Base-by-base conservation (phyloP, 2,113 vertebrate species). In the Trinectes maculatus region DNA sequence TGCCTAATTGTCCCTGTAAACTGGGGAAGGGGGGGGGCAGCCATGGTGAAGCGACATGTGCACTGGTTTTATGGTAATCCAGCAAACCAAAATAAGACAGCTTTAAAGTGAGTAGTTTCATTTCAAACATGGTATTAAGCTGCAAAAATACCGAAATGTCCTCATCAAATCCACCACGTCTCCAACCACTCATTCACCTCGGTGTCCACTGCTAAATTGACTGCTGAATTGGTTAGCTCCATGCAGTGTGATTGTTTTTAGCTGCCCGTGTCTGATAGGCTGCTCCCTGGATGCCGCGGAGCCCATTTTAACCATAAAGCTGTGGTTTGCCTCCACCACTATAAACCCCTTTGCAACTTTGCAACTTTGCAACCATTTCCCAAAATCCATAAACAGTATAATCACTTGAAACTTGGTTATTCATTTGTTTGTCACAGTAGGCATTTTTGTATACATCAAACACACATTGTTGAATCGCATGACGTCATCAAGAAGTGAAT, bases 81-180 rank as follows among this genome's bases (percentile, higher is more conserved):
- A 59, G 49, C 71, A 68, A 84, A 74, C 83, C 77, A 84, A 87
- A 89, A 83, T 75, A 79, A 74, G 74, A 66, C n/a, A 1, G 52
- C 59, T 63, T 77, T 79, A 61, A 84, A 74, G 76, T 88, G 77
- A 85, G 81, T 79, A 82, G 46, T 86, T 88, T 75, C 59, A 67
- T 74, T 78, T 77, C 77, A 87, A 91, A 77, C 83, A 73, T 86
- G 63, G 77, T 15, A 89, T 89, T 90, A 84, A 83, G 59, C 66
- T 87, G 74, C 81, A 86, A 85, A 85, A 87, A 85, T 85, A 86
- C 68, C 71, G 51, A 71, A 84, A 47, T 74, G 58, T 58, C 71
- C 78, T 77, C 83, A 79, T 85, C 79, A 82, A 86, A 76, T 75
- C 58, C 71, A 85, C 85, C 83, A 57, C 73, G 26, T 74, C 75